Evolutionary conservation across 2,113 vertebrate species (phyloP).

Genomic region (Passer domesticus): DNA sequence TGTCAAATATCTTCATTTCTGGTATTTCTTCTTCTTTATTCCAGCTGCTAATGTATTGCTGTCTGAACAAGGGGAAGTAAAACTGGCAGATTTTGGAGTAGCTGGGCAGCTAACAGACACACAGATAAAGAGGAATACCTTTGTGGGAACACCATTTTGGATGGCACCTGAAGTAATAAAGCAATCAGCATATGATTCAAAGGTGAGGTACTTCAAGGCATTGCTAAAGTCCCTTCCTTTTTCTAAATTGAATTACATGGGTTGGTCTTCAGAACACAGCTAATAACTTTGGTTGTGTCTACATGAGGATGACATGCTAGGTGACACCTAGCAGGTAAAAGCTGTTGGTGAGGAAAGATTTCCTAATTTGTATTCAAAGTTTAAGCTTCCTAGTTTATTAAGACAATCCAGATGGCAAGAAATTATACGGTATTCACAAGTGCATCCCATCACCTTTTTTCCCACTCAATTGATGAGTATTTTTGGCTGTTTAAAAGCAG

Average conservation of each 20-base stretch:
- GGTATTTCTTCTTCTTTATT: not conserved
- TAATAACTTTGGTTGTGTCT: not conserved
- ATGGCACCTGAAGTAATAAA: slow-evolving; percentile 99
- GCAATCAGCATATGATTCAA: slow-evolving; percentile 95
- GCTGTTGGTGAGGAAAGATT: not conserved
- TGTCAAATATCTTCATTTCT: not conserved
- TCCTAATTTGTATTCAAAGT: not conserved
- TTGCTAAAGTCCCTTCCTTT: not conserved
- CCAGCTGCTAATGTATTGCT: slow-evolving; percentile 95
- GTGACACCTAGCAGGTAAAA: not conserved
- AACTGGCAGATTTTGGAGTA: slow-evolving; percentile 97
- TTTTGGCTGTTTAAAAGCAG: not conserved
- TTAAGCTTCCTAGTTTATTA: not conserved
- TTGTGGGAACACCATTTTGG: slow-evolving; percentile 98
- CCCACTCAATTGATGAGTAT: not conserved
- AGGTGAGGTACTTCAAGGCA: slow-evolving; percentile 73
- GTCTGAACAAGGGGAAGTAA: slow-evolving; percentile 95
- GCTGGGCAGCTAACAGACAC: slow-evolving; percentile 96
- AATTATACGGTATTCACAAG: not conserved
- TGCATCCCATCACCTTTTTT: not conserved
- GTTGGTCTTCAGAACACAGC: not conserved
- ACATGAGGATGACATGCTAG: not conserved
- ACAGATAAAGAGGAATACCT: slow-evolving; percentile 97
- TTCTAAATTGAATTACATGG: not conserved
- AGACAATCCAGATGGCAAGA: not conserved